Evolutionary conservation across 2,113 vertebrate genomes (phyloP).

Genomic region (Puma concolor): DNA sequence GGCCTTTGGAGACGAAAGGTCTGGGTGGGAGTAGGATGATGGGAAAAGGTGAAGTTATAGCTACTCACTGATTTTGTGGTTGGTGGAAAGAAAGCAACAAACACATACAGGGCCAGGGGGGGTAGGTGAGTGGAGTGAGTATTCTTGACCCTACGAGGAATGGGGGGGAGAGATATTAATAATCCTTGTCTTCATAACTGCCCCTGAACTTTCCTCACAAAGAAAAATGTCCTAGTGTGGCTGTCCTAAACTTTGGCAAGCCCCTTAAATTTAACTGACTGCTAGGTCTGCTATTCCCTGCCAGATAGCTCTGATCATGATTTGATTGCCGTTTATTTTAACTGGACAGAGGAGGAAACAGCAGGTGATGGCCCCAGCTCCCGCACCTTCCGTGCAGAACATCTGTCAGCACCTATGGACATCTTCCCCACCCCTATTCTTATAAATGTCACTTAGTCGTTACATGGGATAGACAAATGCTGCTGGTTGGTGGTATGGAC

Average conservation of each 20-base stretch:
- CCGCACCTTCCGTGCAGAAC: background rate
- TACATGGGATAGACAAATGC: background rate
- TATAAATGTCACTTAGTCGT: background rate
- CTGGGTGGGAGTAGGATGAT: background rate
- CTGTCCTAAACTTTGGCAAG: background rate
- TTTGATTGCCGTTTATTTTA: background rate
- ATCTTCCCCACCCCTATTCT: background rate
- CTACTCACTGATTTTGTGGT: background rate
- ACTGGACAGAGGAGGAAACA: background rate
- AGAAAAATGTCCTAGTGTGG: background rate
- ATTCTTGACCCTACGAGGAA: background rate
- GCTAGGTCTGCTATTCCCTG: background rate
- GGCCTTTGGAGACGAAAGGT: background rate
- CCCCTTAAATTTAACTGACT: background rate
- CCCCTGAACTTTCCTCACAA: background rate
- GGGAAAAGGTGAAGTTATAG: background rate
- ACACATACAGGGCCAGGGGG: background rate
- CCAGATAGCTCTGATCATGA: background rate
- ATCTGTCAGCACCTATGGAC: background rate
- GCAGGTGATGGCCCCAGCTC: background rate
- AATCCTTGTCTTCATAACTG: background rate
- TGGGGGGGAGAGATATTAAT: background rate
- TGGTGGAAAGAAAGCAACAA: background rate
- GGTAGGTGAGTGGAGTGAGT: background rate
- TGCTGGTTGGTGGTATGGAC: background rate